Evolutionary conservation across 2,113 vertebrate species (phyloP).

Genomic region (Caretta caretta): DNA sequence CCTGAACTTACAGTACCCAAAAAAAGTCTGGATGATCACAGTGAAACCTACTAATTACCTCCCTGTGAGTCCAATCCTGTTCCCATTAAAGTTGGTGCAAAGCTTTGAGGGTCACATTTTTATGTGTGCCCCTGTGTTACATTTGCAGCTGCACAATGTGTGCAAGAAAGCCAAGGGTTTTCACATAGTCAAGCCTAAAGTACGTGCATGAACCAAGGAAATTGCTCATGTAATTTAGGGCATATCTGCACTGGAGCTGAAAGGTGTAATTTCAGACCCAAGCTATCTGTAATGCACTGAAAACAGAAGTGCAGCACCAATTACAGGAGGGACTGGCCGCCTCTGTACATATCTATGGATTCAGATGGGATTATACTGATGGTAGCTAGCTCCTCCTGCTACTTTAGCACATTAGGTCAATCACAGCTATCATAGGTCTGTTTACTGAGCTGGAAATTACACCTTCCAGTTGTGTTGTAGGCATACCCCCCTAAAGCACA

Average conservation of each 20-base stretch:
- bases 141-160: rapidly evolving
- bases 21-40: not conserved
- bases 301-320: not conserved
- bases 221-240: too few species aligned
- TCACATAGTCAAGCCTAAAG: not conserved
- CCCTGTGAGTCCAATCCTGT: not conserved
- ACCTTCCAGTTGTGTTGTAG: not conserved
- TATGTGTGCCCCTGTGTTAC: not conserved
- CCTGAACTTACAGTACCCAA: not conserved
- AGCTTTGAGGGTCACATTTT: not conserved
- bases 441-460: not conserved
- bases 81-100: not conserved
- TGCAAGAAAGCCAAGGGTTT: not conserved
- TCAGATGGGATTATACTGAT: not conserved
- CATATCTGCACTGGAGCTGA: not conserved
- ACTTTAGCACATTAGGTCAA: not conserved
- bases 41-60: not conserved
- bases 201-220: rapidly evolving
- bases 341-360: not conserved
- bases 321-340: not conserved
- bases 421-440: not conserved
- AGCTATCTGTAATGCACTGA: not conserved
- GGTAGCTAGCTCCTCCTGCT: not conserved
- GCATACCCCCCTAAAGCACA: not conserved
- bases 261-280: not conserved